Base-by-base conservation (phyloP, 2,113 vertebrate species). In the Pelobates fuscus region DNA sequence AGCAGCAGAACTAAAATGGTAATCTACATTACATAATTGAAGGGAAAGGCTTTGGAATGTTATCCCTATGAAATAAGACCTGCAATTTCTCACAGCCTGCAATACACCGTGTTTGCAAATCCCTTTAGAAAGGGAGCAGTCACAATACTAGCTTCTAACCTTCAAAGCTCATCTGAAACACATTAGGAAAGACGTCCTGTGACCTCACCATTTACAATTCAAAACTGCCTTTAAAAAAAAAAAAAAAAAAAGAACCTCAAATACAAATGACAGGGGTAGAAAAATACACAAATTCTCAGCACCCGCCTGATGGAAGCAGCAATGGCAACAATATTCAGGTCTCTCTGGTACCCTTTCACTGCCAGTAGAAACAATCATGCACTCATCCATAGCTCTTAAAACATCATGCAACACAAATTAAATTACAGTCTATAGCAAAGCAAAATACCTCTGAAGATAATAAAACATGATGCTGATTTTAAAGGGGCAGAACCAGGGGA, bases 21-120 rank as follows among this genome's bases (percentile, higher is more conserved):
- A 79, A 70, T 0, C 0, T 71, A 17, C 70, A 37, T 68, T 67
- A 59, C 70, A 74, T 59, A 30, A 62, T 8, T 4, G 1, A 77
- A 72, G 43, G 37, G 32, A 21, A 29, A 71, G 32, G n/a, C 17
- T 49, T 2, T 55, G 54, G 71, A 12, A 0, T 0, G 60, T 24
- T 29, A 70, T 71, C 73, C 17, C 1, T n/a, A 10, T 54, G 78
- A 26, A n/a, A 5, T 37, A 20, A 63, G 81, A 61, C 32, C 26
- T 54, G 1, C 11, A 25, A 65, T 80, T 82, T 57, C 67, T 69
- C 59, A 29, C 20, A 10, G 32, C 70, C 71, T 58, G 21, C 25
- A 83, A 80, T 10, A 81, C 24, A 43, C 23, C 57, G 75, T 73
- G 55, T 70, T 81, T 55, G 70, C 14, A 12, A 81, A 75, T 68